These are phyloP conservation scores for Adelosebastes latens DNA, from an alignment of 2,797 vertebrate species.

Conservation along the genomic window DNA sequence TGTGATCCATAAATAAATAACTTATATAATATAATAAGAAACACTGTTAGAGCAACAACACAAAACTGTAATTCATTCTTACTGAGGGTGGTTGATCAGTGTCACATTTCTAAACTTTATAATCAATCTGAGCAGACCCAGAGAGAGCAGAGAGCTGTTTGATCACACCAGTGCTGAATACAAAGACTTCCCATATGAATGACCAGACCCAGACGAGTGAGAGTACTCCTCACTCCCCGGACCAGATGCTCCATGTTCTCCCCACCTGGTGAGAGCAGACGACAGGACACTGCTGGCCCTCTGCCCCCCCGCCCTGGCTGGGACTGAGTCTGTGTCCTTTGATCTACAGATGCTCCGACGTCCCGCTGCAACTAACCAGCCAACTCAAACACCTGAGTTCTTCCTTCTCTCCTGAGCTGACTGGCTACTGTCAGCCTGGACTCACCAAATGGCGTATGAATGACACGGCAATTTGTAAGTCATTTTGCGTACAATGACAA, in stretches of 20 bases:
- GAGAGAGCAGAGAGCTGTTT: neutral
- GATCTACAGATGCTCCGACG: conserved; percentile 28
- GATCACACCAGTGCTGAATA: conserved; percentile 6
- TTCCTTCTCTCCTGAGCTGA: neutral
- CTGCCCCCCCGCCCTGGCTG: neutral
- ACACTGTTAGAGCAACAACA: neutral
- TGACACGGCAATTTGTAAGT: neutral
- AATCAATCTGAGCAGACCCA: neutral
- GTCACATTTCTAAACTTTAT: neutral
- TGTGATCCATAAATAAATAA: neutral
- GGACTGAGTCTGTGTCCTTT: conserved; percentile 26
- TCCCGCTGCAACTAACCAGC: conserved; percentile 3
- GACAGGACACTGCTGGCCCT: conserved; percentile 16
- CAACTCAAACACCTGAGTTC: conserved; percentile 32
- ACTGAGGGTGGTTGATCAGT: neutral
- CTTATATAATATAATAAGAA: neutral
- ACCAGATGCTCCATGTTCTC: conserved; percentile 43
- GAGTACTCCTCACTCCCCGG: neutral
- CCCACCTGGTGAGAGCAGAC: conserved; percentile 42
- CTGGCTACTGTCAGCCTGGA: neutral
- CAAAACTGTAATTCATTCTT: neutral
- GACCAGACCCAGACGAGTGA: neutral
- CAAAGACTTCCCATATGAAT: conserved; percentile 4
- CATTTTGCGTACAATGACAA: neutral
- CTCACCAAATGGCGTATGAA: neutral